A percentile compares a stretch with the other conserved stretches of the same genome.
These are phyloP conservation scores for Drosophila kurseongensis DNA, from an alignment of 1,140 invertebrate species.

Conservation along the genomic window DNA sequence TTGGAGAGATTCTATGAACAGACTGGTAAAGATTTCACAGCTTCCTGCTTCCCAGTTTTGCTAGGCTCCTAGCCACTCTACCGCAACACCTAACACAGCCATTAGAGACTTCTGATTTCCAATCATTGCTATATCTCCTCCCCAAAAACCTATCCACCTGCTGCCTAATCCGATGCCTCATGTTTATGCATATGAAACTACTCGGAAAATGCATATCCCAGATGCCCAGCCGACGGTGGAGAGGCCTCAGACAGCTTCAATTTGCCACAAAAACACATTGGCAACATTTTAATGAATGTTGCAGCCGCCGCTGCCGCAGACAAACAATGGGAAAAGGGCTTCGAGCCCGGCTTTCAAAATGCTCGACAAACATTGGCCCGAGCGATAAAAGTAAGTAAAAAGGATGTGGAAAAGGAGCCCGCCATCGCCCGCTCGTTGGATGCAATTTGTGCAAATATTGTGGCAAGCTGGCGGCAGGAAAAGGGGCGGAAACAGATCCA, in stretches of 20 bases:
- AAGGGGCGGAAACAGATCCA: slow-evolving; percentile 20
- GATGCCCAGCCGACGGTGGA: slow-evolving; percentile 13
- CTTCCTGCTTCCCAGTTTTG: neutral
- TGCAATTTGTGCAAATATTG: slow-evolving; percentile 77
- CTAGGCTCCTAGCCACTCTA: neutral
- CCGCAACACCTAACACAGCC: slow-evolving; percentile 14
- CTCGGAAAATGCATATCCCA: slow-evolving; percentile 63
- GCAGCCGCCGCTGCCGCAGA: slow-evolving; percentile 47
- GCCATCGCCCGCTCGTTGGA: slow-evolving; percentile 44
- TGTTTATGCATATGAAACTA: slow-evolving; percentile 58
- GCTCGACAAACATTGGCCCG: slow-evolving; percentile 74
- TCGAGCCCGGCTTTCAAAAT: slow-evolving; percentile 59
- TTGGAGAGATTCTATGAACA: too few relatives aligned
- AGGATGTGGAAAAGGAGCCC: slow-evolving; percentile 51
- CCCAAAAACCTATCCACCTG: slow-evolving; percentile 11
- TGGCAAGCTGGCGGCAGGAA: slow-evolving; percentile 35
- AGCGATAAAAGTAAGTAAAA: slow-evolving; percentile 76
- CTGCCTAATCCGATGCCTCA: slow-evolving; percentile 56
- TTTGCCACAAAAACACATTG: slow-evolving; percentile 83
- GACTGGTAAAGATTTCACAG: neutral
- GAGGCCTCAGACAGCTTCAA: slow-evolving; percentile 68
- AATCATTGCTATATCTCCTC: slow-evolving; percentile 34
- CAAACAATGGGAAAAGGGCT: slow-evolving; percentile 71
- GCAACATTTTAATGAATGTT: slow-evolving; percentile 82
- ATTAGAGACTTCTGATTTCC: slow-evolving; percentile 44